phyloP scores from a whole-genome alignment of 2,888 invertebrate genomes.

The Idaea aversata region DNA sequence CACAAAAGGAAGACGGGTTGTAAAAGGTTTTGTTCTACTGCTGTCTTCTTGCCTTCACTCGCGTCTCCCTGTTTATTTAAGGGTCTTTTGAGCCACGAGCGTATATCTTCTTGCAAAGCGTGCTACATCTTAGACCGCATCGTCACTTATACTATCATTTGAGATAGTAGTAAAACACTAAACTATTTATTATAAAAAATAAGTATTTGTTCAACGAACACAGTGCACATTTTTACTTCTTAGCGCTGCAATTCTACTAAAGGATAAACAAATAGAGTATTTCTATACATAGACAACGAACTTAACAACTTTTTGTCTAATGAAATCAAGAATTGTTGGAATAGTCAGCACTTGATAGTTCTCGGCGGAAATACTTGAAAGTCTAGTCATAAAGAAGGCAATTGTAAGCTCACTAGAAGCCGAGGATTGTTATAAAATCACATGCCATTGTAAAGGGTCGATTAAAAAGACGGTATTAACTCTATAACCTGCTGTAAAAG shows the following conservation, averaged over 20 bases:
- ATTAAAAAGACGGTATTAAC: constrained; percentile 53
- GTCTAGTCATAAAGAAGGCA: constrained; percentile 14
- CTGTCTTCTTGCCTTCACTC: too few species aligned
- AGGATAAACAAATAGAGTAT: background rate
- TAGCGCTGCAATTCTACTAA: background rate
- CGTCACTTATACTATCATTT: too few species aligned
- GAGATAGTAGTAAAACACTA: too few species aligned
- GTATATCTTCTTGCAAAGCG: too few species aligned
- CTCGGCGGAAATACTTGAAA: constrained; percentile 14
- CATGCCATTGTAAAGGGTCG: constrained; percentile 52
- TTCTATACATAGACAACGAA: background rate
- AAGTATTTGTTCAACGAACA: too few species aligned
- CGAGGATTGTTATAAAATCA: constrained; percentile 46
- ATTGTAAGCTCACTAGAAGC: constrained; percentile 32
- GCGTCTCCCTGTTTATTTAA: too few species aligned
- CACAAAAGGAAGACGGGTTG: too few species aligned
- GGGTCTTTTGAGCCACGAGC: too few species aligned
- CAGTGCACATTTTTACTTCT: too few species aligned
- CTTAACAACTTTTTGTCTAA: background rate
- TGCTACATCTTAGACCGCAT: too few species aligned
- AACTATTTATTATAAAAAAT: too few species aligned
- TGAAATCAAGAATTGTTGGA: background rate
- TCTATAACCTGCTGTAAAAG: constrained; percentile 62
- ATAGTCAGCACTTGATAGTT: background rate
- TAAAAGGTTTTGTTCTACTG: too few species aligned